Conservation (phyloP, 2,797 vertebrate genomes). For the Oryzias sinensis region DNA sequence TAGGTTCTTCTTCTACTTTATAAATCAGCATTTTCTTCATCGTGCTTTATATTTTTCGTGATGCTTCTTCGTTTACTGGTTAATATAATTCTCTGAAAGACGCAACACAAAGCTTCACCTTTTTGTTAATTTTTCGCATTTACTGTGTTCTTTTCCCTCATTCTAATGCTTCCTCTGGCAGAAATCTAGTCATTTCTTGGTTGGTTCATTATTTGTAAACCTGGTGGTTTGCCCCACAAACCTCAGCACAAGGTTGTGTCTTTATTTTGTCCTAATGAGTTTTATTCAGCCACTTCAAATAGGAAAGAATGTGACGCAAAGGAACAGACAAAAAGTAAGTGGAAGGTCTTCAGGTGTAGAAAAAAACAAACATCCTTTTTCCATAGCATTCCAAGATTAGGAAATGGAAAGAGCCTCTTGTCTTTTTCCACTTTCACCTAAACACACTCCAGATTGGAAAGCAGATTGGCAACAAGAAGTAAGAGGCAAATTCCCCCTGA, state of each 20-base stretch:
- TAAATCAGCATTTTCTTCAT: too few species aligned
- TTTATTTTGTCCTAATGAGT: slow-evolving; percentile 11
- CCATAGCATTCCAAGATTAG: slow-evolving; percentile 33
- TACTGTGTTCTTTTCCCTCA: too few species aligned
- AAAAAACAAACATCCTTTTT: slow-evolving; percentile 26
- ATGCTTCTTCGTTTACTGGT: too few species aligned
- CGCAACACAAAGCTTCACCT: too few species aligned
- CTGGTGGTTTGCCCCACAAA: neutral
- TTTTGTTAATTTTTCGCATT: too few species aligned
- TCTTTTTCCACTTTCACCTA: slow-evolving; percentile 45
- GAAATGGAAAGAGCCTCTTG: slow-evolving; percentile 53
- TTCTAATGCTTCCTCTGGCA: too few species aligned
- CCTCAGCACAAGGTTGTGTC: slow-evolving; percentile 6
- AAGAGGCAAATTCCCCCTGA: slow-evolving; percentile 1
- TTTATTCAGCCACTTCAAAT: slow-evolving; percentile 30
- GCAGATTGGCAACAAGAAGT: slow-evolving; percentile 40
- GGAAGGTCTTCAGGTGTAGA: slow-evolving; percentile 31
- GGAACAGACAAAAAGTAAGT: slow-evolving; percentile 32
- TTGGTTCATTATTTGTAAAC: neutral
- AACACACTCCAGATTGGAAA: slow-evolving; percentile 49
- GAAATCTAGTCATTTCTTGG: too few species aligned
- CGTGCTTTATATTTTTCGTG: too few species aligned
- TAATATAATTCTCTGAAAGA: too few species aligned
- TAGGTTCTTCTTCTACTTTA: too few species aligned
- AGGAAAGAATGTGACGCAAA: slow-evolving; percentile 44